These are phyloP conservation scores for Nycticorax nycticorax DNA, from an alignment of 2,113 vertebrate genomes.

Conservation along the genomic window DNA sequence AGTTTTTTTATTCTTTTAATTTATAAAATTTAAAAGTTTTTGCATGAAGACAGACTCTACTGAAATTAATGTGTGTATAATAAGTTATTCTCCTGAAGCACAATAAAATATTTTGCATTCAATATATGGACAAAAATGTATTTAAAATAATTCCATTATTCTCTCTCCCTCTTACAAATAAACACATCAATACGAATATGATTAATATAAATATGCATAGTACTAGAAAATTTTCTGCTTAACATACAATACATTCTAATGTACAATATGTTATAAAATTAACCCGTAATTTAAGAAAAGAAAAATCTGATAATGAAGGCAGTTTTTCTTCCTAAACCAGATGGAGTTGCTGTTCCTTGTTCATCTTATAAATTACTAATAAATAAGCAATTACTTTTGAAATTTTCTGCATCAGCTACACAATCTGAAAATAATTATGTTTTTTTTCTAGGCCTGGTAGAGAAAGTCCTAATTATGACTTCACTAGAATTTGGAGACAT, in stretches of 20 bases:
- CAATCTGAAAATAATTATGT: not conserved
- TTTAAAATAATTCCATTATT: not conserved
- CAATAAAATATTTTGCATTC: not conserved
- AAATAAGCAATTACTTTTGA: not conserved
- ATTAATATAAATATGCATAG: not conserved
- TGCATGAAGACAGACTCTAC: not conserved
- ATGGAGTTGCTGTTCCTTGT: not conserved
- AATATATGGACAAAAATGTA: not conserved
- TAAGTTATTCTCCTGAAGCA: not conserved
- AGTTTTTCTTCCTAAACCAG: not conserved
- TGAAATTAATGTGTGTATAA: not conserved
- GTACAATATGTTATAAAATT: not conserved
- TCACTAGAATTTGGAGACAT: not conserved
- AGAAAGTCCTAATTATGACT: not conserved
- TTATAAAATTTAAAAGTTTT: conserved; percentile 10
- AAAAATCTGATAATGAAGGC: not conserved
- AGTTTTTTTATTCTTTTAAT: conserved; percentile 12
- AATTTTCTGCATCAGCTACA: not conserved
- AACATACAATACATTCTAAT: not conserved
- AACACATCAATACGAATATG: not conserved
- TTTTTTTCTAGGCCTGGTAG: not conserved
- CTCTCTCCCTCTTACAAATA: not conserved
- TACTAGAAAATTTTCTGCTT: not conserved
- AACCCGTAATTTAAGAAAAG: not conserved
- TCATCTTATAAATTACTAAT: not conserved